These are phyloP conservation scores for Gerris lacustris DNA, from an alignment of 2,888 invertebrate species.

Conservation along the genomic window DNA sequence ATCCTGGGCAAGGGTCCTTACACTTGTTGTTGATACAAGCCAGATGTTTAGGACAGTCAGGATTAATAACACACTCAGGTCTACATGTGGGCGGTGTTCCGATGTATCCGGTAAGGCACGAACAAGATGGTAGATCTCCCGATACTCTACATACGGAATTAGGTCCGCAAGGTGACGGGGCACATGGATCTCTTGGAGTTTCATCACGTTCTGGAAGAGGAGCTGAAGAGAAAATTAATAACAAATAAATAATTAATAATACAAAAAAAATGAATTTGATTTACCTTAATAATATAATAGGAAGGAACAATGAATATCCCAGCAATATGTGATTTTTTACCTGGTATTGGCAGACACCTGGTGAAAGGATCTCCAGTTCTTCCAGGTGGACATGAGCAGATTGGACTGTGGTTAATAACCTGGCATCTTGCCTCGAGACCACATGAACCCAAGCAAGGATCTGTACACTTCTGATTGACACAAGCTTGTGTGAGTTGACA, in stretches of 20 bases:
- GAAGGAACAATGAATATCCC: too few relatives aligned
- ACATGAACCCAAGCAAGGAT: conserved; percentile 60
- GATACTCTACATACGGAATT: conserved; percentile 47
- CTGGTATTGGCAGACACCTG: conserved; percentile 39
- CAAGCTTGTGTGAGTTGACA: conserved; percentile 52
- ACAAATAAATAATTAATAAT: not conserved
- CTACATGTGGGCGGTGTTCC: conserved; percentile 66
- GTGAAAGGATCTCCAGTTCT: conserved; percentile 42
- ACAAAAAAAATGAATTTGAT: too few relatives aligned
- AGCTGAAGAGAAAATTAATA: conserved; percentile 19
- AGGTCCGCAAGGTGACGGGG: conserved; percentile 58
- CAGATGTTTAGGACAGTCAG: conserved; percentile 53
- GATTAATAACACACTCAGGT: conserved; percentile 64
- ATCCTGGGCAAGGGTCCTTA: conserved; percentile 51
- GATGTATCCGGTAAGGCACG: conserved; percentile 56
- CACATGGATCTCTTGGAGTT: conserved; percentile 49
- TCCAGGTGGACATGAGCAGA: conserved; percentile 52
- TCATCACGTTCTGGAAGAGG: conserved; percentile 25
- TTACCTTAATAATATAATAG: too few relatives aligned
- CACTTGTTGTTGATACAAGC: conserved; percentile 56
- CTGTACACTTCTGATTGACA: conserved; percentile 54
- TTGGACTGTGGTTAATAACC: conserved; percentile 58
- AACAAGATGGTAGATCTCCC: conserved; percentile 41
- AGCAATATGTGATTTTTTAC: conserved; percentile 35
- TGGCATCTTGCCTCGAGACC: conserved; percentile 57